Evolutionary conservation across 2,797 vertebrate genomes (phyloP).

Genomic region (Ibycter americanus): DNA sequence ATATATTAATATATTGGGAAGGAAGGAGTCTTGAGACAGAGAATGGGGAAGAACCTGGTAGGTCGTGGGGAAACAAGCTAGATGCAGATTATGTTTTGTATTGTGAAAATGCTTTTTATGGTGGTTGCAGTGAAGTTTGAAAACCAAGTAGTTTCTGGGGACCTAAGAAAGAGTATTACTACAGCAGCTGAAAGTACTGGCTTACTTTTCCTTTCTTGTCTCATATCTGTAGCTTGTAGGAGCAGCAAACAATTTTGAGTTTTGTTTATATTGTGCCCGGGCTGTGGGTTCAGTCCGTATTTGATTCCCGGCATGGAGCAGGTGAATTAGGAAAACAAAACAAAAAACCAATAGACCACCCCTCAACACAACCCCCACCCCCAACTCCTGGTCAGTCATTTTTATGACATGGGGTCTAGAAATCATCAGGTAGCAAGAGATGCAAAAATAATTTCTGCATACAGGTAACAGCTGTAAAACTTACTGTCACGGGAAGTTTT

Average conservation of each 20-base stretch:
- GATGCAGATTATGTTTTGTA: neutral
- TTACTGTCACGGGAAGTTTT: neutral
- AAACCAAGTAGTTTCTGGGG: neutral
- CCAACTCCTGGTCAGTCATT: neutral
- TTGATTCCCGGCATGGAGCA: neutral
- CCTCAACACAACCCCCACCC: too few species aligned
- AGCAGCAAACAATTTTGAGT: neutral
- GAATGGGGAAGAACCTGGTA: neutral
- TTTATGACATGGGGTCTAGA: fast-evolving
- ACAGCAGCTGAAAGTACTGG: fast-evolving
- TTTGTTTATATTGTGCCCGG: neutral
- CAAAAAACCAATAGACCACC: neutral
- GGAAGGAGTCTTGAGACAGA: neutral
- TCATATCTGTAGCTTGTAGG: neutral
- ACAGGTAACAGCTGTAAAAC: neutral
- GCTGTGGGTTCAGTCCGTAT: neutral
- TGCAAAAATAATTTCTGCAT: neutral
- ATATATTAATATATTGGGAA: fast-evolving
- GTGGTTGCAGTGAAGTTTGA: neutral
- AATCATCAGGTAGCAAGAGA: neutral
- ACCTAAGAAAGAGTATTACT: fast-evolving
- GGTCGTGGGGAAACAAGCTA: neutral
- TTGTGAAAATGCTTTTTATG: neutral
- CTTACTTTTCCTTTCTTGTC: neutral
- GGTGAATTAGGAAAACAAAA: neutral